These are phyloP conservation scores for Austrolebias charrua DNA, from an alignment of 2,797 vertebrate genomes.

Conservation along the genomic window DNA sequence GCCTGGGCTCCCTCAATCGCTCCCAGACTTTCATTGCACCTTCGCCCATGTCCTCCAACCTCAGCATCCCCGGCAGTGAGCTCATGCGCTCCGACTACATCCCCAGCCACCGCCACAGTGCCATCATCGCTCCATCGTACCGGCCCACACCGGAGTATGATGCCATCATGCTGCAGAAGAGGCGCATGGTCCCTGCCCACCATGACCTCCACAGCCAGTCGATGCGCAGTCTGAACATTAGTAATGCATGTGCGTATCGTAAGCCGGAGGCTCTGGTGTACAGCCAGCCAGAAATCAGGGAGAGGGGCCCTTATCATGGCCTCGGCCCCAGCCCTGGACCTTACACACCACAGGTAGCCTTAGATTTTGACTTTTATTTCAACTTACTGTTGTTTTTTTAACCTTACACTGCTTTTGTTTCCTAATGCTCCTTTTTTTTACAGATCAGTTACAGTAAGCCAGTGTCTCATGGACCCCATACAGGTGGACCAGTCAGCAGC, in stretches of 20 bases:
- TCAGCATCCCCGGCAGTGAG: conserved; percentile 93
- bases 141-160: conserved; percentile 96
- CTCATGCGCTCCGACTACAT: conserved; percentile 94
- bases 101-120: conserved; percentile 93
- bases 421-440: conserved; percentile 10
- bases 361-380: background rate
- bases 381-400: background rate
- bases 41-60: conserved; percentile 93
- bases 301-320: conserved; percentile 83
- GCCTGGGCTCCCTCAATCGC: conserved; percentile 91
- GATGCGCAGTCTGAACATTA: conserved; percentile 93
- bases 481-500: conserved; percentile 71
- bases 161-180: conserved; percentile 93
- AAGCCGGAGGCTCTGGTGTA: conserved; percentile 92
- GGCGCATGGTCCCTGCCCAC: conserved; percentile 78
- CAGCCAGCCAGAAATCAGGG: conserved; percentile 94
- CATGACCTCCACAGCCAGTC: conserved; percentile 92
- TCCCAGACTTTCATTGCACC: conserved; percentile 91
- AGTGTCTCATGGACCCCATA: conserved; percentile 79
- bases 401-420: conserved; percentile 15
- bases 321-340: conserved; percentile 63
- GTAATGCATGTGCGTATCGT: conserved; percentile 89
- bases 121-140: conserved; percentile 95
- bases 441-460: conserved; percentile 86
- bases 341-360: conserved; percentile 74